Percentiles rank a stretch among this genome's conserved stretches.
phyloP scores from a whole-genome alignment of 2,888 invertebrate genomes.

The Coremacera marginata region DNA sequence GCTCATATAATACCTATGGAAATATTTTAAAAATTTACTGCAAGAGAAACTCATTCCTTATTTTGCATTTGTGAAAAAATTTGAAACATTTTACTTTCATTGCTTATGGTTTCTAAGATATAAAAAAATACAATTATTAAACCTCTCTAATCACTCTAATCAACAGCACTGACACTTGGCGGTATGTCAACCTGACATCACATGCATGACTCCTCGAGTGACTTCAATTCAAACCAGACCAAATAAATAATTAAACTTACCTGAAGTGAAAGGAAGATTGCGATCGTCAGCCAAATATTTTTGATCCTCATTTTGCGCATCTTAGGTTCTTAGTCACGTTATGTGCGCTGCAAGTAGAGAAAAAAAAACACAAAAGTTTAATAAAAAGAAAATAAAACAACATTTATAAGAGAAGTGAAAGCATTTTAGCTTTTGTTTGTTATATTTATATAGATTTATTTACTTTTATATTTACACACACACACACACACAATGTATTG shows the following conservation, averaged over 20 bases:
- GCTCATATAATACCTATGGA: no score
- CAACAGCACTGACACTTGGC: not conserved
- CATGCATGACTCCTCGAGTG: not conserved
- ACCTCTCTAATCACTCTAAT: not conserved
- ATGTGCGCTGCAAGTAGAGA: slow-evolving; percentile 11
- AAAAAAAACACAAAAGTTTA: slow-evolving; percentile 15
- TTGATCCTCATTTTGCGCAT: slow-evolving; percentile 59
- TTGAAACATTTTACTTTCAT: not conserved
- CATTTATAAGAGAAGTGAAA: slow-evolving; percentile 43
- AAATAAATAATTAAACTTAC: slow-evolving; percentile 53
- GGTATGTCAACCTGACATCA: slow-evolving; percentile 7
- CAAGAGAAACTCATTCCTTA: no score
- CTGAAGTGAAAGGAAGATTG: slow-evolving; percentile 67
- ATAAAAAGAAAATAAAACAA: slow-evolving; percentile 36
- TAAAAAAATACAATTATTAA: not conserved
- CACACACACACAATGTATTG: slow-evolving; percentile 4
- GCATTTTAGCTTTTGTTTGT: slow-evolving; percentile 15
- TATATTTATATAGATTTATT: no score
- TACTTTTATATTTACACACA: no score
- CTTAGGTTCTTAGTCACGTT: not conserved
- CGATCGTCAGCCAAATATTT: slow-evolving; percentile 65
- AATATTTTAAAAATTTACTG: no score
- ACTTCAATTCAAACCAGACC: not conserved
- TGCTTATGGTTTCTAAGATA: not conserved
- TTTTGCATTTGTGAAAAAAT: no score